Evolutionary conservation across 2,888 invertebrate species (phyloP).

Genomic region (Chrysolina haemoptera): DNA sequence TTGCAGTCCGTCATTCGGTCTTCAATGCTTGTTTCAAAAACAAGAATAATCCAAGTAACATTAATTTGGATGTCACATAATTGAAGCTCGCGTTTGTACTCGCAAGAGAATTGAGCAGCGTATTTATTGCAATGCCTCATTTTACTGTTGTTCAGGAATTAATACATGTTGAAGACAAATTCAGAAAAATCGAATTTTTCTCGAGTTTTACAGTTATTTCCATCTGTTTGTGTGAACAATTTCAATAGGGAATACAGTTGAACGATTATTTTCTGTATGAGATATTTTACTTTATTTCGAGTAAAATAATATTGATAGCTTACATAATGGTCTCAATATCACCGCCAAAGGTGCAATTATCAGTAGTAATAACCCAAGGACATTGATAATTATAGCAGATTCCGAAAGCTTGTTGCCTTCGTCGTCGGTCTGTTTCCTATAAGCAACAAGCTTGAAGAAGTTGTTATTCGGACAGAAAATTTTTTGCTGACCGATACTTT

Average conservation of each 20-base stretch:
- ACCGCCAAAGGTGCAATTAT: too few relatives aligned
- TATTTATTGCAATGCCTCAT: constrained; percentile 13
- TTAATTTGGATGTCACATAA: constrained; percentile 25
- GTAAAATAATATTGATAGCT: too few relatives aligned
- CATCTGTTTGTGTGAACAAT: not conserved
- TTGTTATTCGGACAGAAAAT: too few relatives aligned
- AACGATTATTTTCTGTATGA: too few relatives aligned
- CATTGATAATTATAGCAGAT: too few relatives aligned
- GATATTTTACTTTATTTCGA: too few relatives aligned
- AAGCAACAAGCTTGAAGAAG: too few relatives aligned
- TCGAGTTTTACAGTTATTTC: not conserved
- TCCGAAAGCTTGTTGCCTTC: too few relatives aligned
- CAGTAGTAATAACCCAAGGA: too few relatives aligned
- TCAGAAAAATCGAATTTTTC: not conserved
- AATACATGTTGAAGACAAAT: not conserved
- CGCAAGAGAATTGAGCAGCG: constrained; percentile 8
- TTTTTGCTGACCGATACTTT: too few relatives aligned
- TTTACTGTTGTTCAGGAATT: constrained; percentile 16
- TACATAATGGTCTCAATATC: too few relatives aligned
- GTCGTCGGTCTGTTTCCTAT: too few relatives aligned
- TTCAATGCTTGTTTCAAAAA: constrained; percentile 16
- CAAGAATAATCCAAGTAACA: constrained; percentile 16
- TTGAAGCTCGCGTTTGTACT: constrained; percentile 21
- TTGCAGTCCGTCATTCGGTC: constrained; percentile 30
- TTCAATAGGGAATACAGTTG: not conserved